phyloP scores from a whole-genome alignment of 2,888 invertebrate species.

The Tholera decimalis region DNA sequence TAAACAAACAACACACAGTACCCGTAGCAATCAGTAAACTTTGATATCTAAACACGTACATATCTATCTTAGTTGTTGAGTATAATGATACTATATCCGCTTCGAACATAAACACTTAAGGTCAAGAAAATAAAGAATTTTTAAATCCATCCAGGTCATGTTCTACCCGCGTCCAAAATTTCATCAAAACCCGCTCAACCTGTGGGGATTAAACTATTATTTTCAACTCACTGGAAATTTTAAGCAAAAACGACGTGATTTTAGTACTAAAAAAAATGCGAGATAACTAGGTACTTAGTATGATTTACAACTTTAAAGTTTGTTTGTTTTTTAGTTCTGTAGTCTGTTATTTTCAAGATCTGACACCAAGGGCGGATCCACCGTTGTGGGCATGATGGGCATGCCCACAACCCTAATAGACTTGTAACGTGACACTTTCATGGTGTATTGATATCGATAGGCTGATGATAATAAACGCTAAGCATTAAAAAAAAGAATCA shows the following conservation, averaged over 20 bases:
- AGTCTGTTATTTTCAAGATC: no score
- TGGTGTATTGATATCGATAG: no score
- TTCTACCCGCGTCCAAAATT: neutral
- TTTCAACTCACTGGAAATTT: neutral
- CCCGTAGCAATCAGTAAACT: conserved; percentile 40
- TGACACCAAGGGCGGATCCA: no score
- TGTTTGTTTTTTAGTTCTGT: no score
- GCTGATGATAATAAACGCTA: no score
- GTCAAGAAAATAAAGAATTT: conserved; percentile 19
- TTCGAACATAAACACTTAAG: conserved; percentile 22
- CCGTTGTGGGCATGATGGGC: no score
- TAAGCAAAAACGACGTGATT: neutral
- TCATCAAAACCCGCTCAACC: neutral
- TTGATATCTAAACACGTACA: conserved; percentile 43
- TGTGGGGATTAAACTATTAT: no score
- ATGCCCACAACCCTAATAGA: no score
- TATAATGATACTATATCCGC: conserved; percentile 42
- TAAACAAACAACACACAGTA: conserved; percentile 42
- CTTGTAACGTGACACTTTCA: no score
- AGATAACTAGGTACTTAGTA: neutral
- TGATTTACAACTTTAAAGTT: neutral
- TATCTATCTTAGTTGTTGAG: conserved; percentile 39
- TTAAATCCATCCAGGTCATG: no score
- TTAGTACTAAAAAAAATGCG: neutral
- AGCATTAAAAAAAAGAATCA: no score